phyloP scores from a whole-genome alignment of 2,888 invertebrate species.

The Pteria penguin region DNA sequence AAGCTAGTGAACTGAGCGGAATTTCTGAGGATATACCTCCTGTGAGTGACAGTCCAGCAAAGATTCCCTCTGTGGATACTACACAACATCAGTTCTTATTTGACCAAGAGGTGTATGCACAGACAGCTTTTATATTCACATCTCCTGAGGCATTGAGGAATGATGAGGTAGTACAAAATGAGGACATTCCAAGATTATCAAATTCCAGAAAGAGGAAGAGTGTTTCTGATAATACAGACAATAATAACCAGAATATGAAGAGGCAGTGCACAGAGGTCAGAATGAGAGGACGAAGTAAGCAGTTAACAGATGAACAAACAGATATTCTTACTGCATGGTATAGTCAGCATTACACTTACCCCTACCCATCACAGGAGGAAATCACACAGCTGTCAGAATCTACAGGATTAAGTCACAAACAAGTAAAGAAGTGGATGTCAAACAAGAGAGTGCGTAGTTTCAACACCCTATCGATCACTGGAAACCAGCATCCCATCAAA shows the following conservation, averaged over 20 bases:
- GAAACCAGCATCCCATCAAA: conserved; percentile 72
- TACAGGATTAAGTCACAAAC: conserved; percentile 62
- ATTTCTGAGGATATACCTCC: not conserved
- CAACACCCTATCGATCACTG: conserved; percentile 75
- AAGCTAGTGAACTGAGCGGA: not conserved
- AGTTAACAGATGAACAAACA: conserved; percentile 53
- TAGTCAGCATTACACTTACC: conserved; percentile 66
- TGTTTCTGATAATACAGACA: not conserved
- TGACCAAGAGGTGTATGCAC: not conserved
- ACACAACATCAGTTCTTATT: not conserved
- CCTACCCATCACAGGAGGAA: conserved; percentile 70
- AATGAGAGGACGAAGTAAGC: not conserved
- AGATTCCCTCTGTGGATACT: not conserved
- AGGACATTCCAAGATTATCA: not conserved
- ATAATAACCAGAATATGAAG: not conserved
- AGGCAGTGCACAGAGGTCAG: not conserved
- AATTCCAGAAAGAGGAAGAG: conserved; percentile 3
- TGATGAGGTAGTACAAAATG: not conserved
- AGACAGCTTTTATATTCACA: not conserved
- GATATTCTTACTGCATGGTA: conserved; percentile 67
- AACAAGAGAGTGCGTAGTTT: conserved; percentile 73
- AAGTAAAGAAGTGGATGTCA: conserved; percentile 77
- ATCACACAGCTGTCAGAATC: conserved; percentile 55
- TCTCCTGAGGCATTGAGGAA: not conserved
- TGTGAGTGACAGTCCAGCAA: not conserved